Evolutionary conservation across 2,113 vertebrate species (phyloP), one percentile per base, ranked within the genome.

Genomic region (Pseudonaja textilis): DNA sequence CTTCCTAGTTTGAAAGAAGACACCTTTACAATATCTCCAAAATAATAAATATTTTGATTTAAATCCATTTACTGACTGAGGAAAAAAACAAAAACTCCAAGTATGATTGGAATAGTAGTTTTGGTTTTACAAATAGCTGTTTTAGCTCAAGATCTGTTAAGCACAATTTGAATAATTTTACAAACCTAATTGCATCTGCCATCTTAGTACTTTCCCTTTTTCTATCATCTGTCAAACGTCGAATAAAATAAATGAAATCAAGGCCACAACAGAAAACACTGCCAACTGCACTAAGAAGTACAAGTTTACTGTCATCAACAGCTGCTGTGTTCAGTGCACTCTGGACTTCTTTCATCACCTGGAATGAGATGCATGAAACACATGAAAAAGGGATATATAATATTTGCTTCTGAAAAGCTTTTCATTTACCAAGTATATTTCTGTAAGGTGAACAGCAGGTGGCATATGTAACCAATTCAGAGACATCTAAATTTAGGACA

Each of bases 321-420:
- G 99, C 99, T 0, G 99, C 99, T 0, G 99, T 99, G 45, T 98
- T 98, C 98, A 99, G 98, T 88, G 99, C 99, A 47, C 99, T 99
- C 97, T 99, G 99, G 94, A 99, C 98, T 97, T 99, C 99, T 97
- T 99, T 99, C 99, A 99, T 99, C 93, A 99, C 99, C 99, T 99
- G 97, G 2, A 97, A 96, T 89, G 94, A 95, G 14, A 93, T 90
- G 89, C 85, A 92, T 87, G 61, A 90, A 91, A 47, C 4, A 92
- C 18, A 9, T 90, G 93, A 64, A 89, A 92, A 92, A 12, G 91
- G 91, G 50, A 5, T 87, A 8, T 18, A 25, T 89, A 89, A 93
- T 85, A 89, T 50, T 61, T 47, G 57, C 88, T 88, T 91, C 94
- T 91, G 50, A 55, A 91, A 93, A 50, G 74, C 81, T 89, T 39